A percentile compares a stretch with the other conserved stretches of the same genome.
Evolutionary conservation across 2,797 vertebrate species (phyloP).

Genomic region (Octomys mimax): DNA sequence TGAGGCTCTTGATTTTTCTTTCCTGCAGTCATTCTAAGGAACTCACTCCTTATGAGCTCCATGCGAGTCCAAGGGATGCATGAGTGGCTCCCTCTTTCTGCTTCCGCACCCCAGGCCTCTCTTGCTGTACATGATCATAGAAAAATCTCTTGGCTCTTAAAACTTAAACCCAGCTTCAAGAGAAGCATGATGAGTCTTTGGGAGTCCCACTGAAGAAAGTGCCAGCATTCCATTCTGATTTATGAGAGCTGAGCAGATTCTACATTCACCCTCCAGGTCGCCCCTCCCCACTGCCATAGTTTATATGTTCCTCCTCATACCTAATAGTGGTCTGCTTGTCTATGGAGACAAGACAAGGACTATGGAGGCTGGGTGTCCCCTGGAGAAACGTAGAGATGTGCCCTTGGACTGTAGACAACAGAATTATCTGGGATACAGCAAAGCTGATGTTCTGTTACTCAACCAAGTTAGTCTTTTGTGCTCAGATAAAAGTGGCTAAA

Average conservation of each 20-base stretch:
- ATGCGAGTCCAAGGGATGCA: not conserved
- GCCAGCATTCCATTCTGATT: not conserved
- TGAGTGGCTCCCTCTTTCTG: too few species aligned
- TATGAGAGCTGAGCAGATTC: not conserved
- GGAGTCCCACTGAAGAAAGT: not conserved
- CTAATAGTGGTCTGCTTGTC: too few species aligned
- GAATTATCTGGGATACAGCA: not conserved
- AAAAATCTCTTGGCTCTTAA: not conserved
- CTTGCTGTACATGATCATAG: not conserved
- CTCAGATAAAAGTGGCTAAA: not conserved
- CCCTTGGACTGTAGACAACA: not conserved
- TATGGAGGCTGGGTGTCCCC: not conserved
- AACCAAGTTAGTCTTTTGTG: not conserved
- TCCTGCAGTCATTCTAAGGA: not conserved
- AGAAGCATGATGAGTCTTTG: not conserved
- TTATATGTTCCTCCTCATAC: too few species aligned
- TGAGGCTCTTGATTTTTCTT: not conserved
- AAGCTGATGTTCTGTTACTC: not conserved
- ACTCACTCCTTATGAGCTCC: too few species aligned
- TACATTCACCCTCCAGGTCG: not conserved
- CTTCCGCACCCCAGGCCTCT: not conserved
- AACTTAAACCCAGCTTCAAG: not conserved
- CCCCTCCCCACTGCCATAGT: not conserved
- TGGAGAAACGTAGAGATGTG: not conserved
- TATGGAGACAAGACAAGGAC: not conserved